Percentiles rank a stretch among this genome's conserved stretches.
phyloP scores from a whole-genome alignment of 2,113 vertebrate species.

The Laticauda colubrina region DNA sequence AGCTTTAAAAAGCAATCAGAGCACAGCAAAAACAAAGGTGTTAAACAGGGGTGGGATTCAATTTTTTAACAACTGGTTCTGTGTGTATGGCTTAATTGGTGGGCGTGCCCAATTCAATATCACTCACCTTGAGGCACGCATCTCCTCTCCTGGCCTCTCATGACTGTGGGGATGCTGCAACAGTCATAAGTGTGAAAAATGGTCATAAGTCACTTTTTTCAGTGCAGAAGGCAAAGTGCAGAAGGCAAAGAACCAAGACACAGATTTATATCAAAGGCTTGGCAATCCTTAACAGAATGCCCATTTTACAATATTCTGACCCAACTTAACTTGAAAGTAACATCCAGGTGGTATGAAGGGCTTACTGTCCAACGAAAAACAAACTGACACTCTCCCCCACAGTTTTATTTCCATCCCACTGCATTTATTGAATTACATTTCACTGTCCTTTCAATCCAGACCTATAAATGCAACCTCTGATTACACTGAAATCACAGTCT shows the following conservation, averaged over 20 bases:
- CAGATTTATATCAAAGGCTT: not conserved
- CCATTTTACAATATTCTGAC: not conserved
- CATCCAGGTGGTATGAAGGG: not conserved
- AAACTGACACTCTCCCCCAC: not conserved
- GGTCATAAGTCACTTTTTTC: no score
- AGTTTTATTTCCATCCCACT: not conserved
- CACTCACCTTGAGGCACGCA: no score
- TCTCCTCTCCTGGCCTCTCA: no score
- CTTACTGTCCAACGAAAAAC: not conserved
- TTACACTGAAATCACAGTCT: not conserved
- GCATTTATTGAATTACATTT: not conserved
- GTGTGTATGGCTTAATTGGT: no score
- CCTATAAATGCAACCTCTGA: not conserved
- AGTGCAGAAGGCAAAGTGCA: not conserved
- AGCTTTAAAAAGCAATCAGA: not conserved
- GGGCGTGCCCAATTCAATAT: no score
- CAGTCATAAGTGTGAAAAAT: no score
- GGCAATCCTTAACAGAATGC: not conserved
- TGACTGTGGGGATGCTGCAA: no score
- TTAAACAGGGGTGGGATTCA: no score
- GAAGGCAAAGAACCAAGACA: not conserved
- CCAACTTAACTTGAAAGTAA: not conserved
- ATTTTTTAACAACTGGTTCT: no score
- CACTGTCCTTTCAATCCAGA: not conserved
- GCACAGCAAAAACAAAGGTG: not conserved